Conservation (phyloP, 2,888 invertebrate genomes). For the Drosophila mercatorum region DNA sequence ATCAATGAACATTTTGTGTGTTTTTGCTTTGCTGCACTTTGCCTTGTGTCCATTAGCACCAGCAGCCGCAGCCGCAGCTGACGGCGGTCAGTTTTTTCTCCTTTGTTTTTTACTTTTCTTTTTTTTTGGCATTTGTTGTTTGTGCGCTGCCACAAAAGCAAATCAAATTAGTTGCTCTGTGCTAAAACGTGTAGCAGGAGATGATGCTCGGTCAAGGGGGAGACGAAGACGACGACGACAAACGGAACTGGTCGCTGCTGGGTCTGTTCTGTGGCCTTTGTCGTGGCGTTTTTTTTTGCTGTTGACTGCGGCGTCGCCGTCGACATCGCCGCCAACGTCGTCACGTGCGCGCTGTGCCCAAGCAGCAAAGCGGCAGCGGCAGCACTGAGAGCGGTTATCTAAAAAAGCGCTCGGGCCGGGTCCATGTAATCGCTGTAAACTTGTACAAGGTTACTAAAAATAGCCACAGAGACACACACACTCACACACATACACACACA, state of each 20-base stretch:
- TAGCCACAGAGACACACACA: conserved; percentile 40
- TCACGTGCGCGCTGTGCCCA: conserved; percentile 57
- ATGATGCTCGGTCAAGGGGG: background rate
- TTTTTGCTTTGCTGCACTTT: conserved; percentile 45
- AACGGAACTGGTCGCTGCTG: conserved; percentile 49
- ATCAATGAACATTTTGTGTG: conserved; percentile 53
- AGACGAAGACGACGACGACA: conserved; percentile 23
- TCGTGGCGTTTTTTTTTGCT: conserved; percentile 12
- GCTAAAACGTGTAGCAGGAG: conserved; percentile 54
- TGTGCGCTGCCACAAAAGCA: conserved; percentile 32
- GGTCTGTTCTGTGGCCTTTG: conserved; percentile 39
- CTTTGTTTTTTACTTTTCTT: conserved; percentile 15
- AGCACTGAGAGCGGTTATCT: conserved; percentile 50
- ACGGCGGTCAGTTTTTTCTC: conserved; percentile 17
- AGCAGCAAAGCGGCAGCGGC: conserved; percentile 7
- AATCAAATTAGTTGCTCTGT: conserved; percentile 64
- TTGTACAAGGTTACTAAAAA: conserved; percentile 67
- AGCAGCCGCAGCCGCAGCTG: conserved; percentile 2
- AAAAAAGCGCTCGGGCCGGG: conserved; percentile 56
- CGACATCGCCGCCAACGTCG: conserved; percentile 24
- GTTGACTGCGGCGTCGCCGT: conserved; percentile 16
- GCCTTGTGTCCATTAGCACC: conserved; percentile 52
- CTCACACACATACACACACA: background rate
- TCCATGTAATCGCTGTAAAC: conserved; percentile 67
- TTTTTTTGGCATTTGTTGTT: conserved; percentile 25